These are phyloP conservation scores for Tragopan temminckii DNA, from an alignment of 2,797 vertebrate genomes.

Conservation along the genomic window DNA sequence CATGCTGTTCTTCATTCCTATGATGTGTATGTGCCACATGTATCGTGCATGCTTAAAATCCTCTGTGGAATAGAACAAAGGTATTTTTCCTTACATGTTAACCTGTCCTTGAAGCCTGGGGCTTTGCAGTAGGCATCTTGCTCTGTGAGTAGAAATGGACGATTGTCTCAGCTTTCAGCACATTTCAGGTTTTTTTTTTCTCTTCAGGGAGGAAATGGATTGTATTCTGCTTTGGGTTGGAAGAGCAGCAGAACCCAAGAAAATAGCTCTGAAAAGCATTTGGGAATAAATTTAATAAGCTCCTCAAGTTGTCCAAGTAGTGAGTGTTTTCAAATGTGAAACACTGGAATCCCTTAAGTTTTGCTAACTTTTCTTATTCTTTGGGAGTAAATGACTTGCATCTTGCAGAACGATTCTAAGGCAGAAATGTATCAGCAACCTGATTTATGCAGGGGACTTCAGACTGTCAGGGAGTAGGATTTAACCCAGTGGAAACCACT, in stretches of 20 bases:
- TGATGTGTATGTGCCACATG: neutral
- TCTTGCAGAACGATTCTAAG: neutral
- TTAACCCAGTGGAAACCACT: neutral
- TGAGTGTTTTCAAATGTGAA: accelerated
- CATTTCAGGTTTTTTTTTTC: neutral
- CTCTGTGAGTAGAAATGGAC: neutral
- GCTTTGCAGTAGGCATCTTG: neutral
- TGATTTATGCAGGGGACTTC: neutral
- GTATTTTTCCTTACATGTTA: neutral
- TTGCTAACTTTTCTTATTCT: neutral
- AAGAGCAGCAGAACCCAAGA: neutral
- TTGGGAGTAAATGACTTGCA: neutral
- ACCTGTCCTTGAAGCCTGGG: neutral
- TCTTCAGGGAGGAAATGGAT: neutral
- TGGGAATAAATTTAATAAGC: neutral
- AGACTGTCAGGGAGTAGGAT: neutral
- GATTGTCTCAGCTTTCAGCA: neutral
- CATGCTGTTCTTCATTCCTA: neutral
- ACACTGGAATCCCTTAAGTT: neutral
- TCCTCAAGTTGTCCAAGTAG: neutral
- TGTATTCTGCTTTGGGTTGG: neutral
- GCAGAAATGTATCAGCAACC: neutral
- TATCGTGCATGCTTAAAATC: neutral
- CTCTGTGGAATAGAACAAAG: neutral
- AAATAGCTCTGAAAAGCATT: neutral